Percentiles rank a stretch among this genome's conserved stretches.
Conservation (phyloP, 2,797 vertebrate species). For the Dendrocincla tyrannina region DNA sequence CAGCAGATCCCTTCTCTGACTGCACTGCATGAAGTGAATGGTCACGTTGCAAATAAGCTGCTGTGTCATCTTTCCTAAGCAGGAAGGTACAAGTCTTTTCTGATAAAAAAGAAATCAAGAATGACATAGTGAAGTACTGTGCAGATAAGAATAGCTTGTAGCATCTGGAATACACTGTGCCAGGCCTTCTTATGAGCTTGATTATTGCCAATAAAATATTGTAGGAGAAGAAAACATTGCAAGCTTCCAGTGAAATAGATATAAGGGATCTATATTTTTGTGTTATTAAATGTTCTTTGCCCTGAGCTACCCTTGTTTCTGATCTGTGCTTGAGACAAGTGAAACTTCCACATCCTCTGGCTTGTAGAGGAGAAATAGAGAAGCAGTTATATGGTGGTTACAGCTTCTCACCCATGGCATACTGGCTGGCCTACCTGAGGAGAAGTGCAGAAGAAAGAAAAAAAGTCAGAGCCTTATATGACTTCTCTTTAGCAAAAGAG, state of each 20-base stretch:
- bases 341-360: not conserved
- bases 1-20: not conserved
- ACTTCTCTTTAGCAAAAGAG: not conserved
- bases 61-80: not conserved
- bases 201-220: not conserved
- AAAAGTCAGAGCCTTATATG: not conserved
- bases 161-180: not conserved
- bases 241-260: not conserved
- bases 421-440: not conserved
- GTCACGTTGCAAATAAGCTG: not conserved
- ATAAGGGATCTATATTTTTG: not conserved
- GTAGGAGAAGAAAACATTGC: not conserved
- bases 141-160: not conserved
- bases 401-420: not conserved
- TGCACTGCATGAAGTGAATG: not conserved
- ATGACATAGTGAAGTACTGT: not conserved
- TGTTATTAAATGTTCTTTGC: not conserved
- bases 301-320: not conserved
- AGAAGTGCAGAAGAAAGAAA: not conserved
- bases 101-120: not conserved
- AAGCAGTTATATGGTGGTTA: not conserved
- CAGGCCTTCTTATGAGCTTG: not conserved
- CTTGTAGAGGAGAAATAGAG: not conserved
- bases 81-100: not conserved
- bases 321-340: not conserved